Conservation (phyloP, 2,797 vertebrate species). For the Emys orbicularis region DNA sequence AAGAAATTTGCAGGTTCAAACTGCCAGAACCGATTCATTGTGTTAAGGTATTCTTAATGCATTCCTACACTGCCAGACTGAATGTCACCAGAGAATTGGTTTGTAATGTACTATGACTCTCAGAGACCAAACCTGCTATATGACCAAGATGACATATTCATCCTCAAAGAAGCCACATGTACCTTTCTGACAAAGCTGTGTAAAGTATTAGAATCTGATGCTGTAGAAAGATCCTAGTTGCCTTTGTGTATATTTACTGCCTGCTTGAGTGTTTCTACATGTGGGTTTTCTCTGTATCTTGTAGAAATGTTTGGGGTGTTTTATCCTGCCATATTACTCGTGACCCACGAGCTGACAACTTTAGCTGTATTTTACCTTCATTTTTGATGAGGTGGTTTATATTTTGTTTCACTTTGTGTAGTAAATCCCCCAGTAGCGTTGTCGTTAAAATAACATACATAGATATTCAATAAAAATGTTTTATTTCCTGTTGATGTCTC, state of each 20-base stretch:
- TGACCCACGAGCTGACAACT: slow-evolving; percentile 89
- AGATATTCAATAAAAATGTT: slow-evolving; percentile 99
- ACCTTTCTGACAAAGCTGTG: slow-evolving; percentile 96
- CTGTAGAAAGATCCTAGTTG: slow-evolving; percentile 99
- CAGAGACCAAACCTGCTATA: slow-evolving; percentile 83
- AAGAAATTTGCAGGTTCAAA: slow-evolving; percentile 78
- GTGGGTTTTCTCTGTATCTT: slow-evolving; percentile 98
- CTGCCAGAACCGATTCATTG: slow-evolving; percentile 67
- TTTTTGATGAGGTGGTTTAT: slow-evolving; percentile 98
- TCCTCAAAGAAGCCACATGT: slow-evolving; percentile 88
- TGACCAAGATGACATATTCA: slow-evolving; percentile 84
- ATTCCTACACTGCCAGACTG: slow-evolving; percentile 84
- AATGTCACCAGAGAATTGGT: slow-evolving; percentile 73
- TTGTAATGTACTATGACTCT: slow-evolving; percentile 71
- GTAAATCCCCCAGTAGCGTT: slow-evolving; percentile 98
- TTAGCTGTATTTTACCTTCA: slow-evolving; percentile 98
- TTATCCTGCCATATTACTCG: slow-evolving; percentile 95
- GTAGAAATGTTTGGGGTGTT: slow-evolving; percentile 98
- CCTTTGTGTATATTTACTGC: slow-evolving; percentile 99
- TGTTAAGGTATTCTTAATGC: slow-evolving; percentile 68
- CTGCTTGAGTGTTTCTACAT: slow-evolving; percentile 99
- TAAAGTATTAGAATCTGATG: slow-evolving; percentile 98
- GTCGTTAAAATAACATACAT: slow-evolving; percentile 99
- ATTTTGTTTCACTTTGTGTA: slow-evolving; percentile 99
- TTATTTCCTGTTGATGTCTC: slow-evolving; percentile 99